Evolutionary conservation across 2,888 invertebrate species (phyloP).

Genomic region (Netelia fuscicornis): DNA sequence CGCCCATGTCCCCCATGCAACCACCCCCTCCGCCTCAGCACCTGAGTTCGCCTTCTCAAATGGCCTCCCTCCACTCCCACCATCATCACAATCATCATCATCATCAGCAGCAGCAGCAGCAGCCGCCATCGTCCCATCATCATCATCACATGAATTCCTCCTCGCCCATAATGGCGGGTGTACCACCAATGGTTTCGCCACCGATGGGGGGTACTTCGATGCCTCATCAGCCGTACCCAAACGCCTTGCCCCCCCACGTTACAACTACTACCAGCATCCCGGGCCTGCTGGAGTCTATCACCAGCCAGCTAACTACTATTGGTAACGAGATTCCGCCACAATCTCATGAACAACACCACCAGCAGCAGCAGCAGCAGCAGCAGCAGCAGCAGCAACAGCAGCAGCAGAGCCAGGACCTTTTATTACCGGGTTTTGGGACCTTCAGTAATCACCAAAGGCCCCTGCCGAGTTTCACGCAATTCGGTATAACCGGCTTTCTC

Average conservation of each 20-base stretch:
- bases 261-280: slow-evolving; percentile 88
- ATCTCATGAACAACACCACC: slow-evolving; percentile 72
- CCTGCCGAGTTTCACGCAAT: slow-evolving; percentile 89
- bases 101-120: slow-evolving; percentile 77
- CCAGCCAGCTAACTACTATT: slow-evolving; percentile 91
- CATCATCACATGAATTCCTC: slow-evolving; percentile 84
- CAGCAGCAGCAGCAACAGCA: slow-evolving; percentile 69
- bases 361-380: slow-evolving; percentile 73
- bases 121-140: slow-evolving; percentile 77
- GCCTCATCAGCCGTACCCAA: slow-evolving; percentile 89
- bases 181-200: slow-evolving; percentile 81
- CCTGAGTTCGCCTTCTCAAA: slow-evolving; percentile 83
- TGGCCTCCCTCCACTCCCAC: slow-evolving; percentile 78
- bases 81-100: slow-evolving; percentile 37
- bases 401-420: slow-evolving; percentile 70
- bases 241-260: slow-evolving; percentile 95
- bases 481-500: slow-evolving; percentile 87
- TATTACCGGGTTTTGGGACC: slow-evolving; percentile 81
- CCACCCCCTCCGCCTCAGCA: slow-evolving; percentile 78
- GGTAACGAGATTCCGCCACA: slow-evolving; percentile 85
- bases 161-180: slow-evolving; percentile 84
- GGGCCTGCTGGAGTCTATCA: slow-evolving; percentile 84
- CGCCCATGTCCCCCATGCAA: slow-evolving; percentile 82
- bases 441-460: slow-evolving; percentile 84
- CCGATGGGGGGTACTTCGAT: slow-evolving; percentile 83